Evolutionary conservation across 2,797 vertebrate species (phyloP).

Genomic region (Myotis planiceps): DNA sequence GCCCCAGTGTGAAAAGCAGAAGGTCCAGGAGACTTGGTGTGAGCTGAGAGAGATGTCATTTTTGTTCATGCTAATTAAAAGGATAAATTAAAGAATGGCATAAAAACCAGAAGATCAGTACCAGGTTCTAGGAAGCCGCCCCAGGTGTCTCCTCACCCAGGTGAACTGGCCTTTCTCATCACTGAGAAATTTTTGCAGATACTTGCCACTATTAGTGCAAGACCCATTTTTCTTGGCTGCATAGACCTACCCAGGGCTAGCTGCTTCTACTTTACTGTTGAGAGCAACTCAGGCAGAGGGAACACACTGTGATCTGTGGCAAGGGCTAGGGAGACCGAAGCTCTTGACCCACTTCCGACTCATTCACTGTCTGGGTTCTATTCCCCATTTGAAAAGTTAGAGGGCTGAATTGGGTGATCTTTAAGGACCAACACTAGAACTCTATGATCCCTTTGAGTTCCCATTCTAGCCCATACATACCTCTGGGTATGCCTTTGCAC

Average conservation of each 20-base stretch:
- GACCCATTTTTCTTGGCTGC: neutral
- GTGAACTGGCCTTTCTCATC: conserved; percentile 51
- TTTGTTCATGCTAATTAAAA: conserved; percentile 81
- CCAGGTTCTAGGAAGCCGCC: conserved; percentile 44
- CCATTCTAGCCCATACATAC: neutral
- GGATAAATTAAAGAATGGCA: conserved; percentile 62
- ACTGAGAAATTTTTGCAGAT: conserved; percentile 25
- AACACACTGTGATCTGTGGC: neutral
- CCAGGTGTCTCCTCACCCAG: conserved; percentile 6
- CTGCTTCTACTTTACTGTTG: neutral
- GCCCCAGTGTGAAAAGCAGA: conserved; percentile 64
- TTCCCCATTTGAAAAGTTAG: neutral
- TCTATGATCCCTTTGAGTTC: too few species aligned
- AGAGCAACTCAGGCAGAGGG: neutral
- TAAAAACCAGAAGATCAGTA: conserved; percentile 69
- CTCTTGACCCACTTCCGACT: neutral
- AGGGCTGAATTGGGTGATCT: neutral
- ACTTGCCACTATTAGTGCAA: neutral
- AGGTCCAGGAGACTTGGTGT: conserved; percentile 65
- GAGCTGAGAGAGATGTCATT: conserved; percentile 65
- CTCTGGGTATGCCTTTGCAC: neutral
- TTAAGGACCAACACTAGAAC: neutral
- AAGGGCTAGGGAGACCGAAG: neutral
- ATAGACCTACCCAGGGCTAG: neutral
- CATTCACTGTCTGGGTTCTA: neutral